These are phyloP conservation scores for Alosa alosa DNA, from an alignment of 2,113 vertebrate genomes.

Conservation along the genomic window DNA sequence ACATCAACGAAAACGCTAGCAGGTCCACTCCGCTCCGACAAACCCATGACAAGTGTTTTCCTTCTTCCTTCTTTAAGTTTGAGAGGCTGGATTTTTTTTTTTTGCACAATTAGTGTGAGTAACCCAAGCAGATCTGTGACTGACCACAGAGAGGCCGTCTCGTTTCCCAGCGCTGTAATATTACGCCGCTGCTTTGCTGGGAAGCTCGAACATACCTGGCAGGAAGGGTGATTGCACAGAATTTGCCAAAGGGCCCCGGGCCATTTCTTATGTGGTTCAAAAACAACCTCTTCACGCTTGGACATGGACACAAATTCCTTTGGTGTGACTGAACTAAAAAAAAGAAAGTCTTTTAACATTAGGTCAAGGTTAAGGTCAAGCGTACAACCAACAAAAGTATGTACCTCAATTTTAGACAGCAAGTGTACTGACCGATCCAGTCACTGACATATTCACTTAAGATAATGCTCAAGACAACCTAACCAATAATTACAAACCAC, in stretches of 20 bases:
- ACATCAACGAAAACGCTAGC: slow-evolving; percentile 33
- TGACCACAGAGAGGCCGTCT: slow-evolving; percentile 34
- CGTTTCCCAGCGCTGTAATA: slow-evolving; percentile 38
- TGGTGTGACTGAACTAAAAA: neutral
- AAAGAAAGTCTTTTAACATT: slow-evolving; percentile 5
- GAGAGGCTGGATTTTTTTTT: neutral
- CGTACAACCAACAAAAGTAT: neutral
- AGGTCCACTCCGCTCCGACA: slow-evolving; percentile 27
- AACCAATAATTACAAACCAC: neutral
- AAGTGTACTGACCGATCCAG: neutral
- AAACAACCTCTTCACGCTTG: slow-evolving; percentile 15
- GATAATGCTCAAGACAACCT: neutral
- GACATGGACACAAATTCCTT: slow-evolving; percentile 27
- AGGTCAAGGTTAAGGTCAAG: slow-evolving; percentile 22
- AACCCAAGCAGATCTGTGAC: slow-evolving; percentile 38
- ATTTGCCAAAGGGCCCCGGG: neutral
- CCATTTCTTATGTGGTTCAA: neutral
- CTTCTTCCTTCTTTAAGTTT: slow-evolving; percentile 29
- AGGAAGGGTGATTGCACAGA: slow-evolving; percentile 44
- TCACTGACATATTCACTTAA: slow-evolving; percentile 6
- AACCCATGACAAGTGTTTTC: slow-evolving; percentile 59
- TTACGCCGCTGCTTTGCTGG: slow-evolving; percentile 20
- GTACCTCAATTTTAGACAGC: neutral
- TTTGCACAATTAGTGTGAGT: slow-evolving; percentile 52
- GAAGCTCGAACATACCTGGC: slow-evolving; percentile 32